Conservation (phyloP, 2,797 vertebrate species). For the Coregonus ussuriensis region DNA sequence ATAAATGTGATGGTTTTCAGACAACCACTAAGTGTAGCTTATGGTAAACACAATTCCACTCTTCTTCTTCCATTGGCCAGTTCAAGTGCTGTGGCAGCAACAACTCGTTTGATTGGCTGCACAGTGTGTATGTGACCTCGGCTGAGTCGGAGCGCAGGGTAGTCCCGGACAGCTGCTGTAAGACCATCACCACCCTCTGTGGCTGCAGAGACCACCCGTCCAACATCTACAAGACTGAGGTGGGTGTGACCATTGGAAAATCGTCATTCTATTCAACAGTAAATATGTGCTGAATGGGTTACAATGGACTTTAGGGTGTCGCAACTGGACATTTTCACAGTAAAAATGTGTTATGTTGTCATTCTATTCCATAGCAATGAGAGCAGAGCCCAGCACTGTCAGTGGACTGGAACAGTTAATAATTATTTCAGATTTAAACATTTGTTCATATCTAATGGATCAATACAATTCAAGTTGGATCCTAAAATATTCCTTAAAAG, state of each 20-base stretch:
- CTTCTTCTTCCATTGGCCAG: constrained; percentile 30
- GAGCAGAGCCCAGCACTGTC: background rate
- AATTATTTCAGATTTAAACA: background rate
- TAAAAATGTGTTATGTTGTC: background rate
- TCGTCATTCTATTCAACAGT: background rate
- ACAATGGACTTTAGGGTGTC: background rate
- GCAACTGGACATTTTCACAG: no score
- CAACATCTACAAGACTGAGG: constrained; percentile 91
- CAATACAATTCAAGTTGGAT: background rate
- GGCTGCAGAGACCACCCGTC: constrained; percentile 85
- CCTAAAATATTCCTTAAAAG: background rate
- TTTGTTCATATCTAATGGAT: background rate
- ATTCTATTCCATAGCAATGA: background rate
- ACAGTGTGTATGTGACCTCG: constrained; percentile 75
- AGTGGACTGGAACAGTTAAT: background rate
- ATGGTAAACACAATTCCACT: no score
- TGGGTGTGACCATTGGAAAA: constrained; percentile 49
- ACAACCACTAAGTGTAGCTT: no score
- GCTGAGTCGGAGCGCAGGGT: constrained; percentile 56
- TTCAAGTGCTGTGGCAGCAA: constrained; percentile 90
- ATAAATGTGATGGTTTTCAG: no score
- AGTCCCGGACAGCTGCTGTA: constrained; percentile 90
- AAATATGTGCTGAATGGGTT: background rate
- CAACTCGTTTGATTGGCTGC: constrained; percentile 80
- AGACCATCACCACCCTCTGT: constrained; percentile 77